phyloP scores from a whole-genome alignment of 2,888 invertebrate species.

The Troides aeacus region DNA sequence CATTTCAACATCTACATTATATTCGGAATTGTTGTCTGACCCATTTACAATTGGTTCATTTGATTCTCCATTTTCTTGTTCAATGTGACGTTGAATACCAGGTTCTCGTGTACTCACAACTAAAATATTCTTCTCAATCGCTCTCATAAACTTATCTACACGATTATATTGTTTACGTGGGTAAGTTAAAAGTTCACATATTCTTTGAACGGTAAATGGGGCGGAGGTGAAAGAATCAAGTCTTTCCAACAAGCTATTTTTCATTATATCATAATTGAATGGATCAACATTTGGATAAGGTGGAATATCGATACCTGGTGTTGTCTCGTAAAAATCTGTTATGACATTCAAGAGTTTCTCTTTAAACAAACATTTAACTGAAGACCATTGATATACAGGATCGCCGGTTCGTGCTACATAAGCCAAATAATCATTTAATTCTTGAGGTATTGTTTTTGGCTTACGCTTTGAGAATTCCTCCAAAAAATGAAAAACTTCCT shows the following conservation, averaged over 20 bases:
- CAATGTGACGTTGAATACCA: conserved; percentile 79
- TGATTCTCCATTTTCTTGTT: conserved; percentile 84
- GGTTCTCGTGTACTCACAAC: conserved; percentile 90
- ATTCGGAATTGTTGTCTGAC: conserved; percentile 77
- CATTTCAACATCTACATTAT: conserved; percentile 78
- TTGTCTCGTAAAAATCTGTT: conserved; percentile 91
- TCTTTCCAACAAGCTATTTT: conserved; percentile 88
- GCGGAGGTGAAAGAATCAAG: conserved; percentile 92
- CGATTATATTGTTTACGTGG: conserved; percentile 97
- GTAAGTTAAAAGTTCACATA: conserved; percentile 95
- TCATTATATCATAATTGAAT: conserved; percentile 94
- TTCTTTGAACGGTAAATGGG: conserved; percentile 96
- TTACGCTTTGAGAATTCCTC: conserved; percentile 90
- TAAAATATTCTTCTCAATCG: conserved; percentile 95
- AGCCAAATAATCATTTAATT: conserved; percentile 92
- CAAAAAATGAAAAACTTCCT: conserved; percentile 89
- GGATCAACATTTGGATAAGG: conserved; percentile 95
- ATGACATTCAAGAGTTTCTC: conserved; percentile 93
- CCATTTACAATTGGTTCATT: conserved; percentile 81
- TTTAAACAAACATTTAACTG: conserved; percentile 92
- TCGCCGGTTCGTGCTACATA: conserved; percentile 97
- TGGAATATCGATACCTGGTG: conserved; percentile 87
- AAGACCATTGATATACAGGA: conserved; percentile 94
- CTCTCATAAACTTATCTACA: conserved; percentile 97
- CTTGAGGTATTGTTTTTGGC: conserved; percentile 89